Conservation (phyloP, 2,113 vertebrate genomes). For the Scomber scombrus region DNA sequence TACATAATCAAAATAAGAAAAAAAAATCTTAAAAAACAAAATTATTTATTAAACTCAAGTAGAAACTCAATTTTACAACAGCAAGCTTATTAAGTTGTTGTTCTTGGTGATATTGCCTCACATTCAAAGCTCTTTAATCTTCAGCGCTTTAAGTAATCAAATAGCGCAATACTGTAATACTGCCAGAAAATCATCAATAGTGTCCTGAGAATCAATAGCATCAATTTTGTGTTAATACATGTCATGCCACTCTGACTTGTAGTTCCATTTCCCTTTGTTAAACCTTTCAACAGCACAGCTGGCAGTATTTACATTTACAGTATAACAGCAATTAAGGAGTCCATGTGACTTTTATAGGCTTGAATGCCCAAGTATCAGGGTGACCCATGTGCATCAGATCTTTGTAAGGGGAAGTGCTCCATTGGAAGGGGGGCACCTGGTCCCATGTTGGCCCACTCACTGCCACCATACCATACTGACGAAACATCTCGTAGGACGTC, state of each 20-base stretch:
- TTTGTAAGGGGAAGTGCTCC: slow-evolving; percentile 91
- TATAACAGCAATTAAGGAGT: slow-evolving; percentile 70
- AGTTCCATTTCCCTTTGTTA: slow-evolving; percentile 57
- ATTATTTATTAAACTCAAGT: not conserved
- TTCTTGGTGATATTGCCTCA: not conserved
- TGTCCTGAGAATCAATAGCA: slow-evolving; percentile 4
- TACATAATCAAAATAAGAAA: not conserved
- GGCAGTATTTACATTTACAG: not conserved
- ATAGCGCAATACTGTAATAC: slow-evolving; percentile 6
- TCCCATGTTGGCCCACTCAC: slow-evolving; percentile 92
- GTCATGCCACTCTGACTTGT: not conserved
- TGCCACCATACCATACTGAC: slow-evolving; percentile 85
- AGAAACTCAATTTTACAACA: slow-evolving; percentile 23
- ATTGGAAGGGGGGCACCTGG: slow-evolving; percentile 92
- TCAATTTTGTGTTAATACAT: not conserved
- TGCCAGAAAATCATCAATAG: not conserved
- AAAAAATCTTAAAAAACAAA: slow-evolving; percentile 11
- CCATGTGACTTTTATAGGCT: slow-evolving; percentile 88
- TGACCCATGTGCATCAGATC: slow-evolving; percentile 92
- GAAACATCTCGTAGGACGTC: slow-evolving; percentile 88
- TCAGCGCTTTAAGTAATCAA: not conserved
- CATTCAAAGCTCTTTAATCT: not conserved
- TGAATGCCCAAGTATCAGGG: slow-evolving; percentile 93
- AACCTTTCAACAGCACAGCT: slow-evolving; percentile 15
- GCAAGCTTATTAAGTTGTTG: not conserved